Base-by-base conservation (phyloP, 2,113 vertebrate genomes). In the Etheostoma spectabile region DNA sequence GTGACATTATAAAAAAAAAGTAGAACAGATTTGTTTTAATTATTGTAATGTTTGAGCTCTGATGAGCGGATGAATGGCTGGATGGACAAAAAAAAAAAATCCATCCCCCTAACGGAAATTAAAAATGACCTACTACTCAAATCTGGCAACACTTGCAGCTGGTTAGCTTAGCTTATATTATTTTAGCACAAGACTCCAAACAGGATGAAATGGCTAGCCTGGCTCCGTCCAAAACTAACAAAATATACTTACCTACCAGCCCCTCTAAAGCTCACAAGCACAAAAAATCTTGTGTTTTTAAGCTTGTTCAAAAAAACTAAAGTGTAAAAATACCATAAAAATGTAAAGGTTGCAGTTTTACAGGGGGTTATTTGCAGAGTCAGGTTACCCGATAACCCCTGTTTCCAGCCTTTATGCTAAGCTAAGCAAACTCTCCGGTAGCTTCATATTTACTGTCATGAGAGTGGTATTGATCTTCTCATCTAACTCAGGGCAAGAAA, bases 401-500 rank as follows among this genome's bases (percentile, higher is more conserved):
- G 19, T 49, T 74, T 51, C 45, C 18, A 48, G 21, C 19, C 16
- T 24, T 61, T 22, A 33, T 35, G 51, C 52, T n/a, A 16, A 56
- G 5, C 33, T 46, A 16, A 56, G 11, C 33, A 33, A 16, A 62
- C 15, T 16, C 5, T 16, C 35, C 19, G 15, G 11, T 33, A 80
- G 60, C n/a, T 67, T 45, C 14, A n/a, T 16, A 27, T 60, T 55
- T 42, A 42, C 38, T 18, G 3, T 53, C 38, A 62, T 22, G 7
- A 56, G 33, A 63, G 8, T 42, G 10, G 6, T 51, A 51, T 62
- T 16, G 5, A 11, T 59, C 56, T 67, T 72, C 48, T 57, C 19
- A 61, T 77, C 78, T 45, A 30, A 48, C 51, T 60, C 53, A 61
- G 14, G 49, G 45, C 56, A 56, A 24, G 2, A 53, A 14, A 16